Evolutionary conservation across 2,113 vertebrate species (phyloP).

Genomic region (Apistogramma diplotaenia): DNA sequence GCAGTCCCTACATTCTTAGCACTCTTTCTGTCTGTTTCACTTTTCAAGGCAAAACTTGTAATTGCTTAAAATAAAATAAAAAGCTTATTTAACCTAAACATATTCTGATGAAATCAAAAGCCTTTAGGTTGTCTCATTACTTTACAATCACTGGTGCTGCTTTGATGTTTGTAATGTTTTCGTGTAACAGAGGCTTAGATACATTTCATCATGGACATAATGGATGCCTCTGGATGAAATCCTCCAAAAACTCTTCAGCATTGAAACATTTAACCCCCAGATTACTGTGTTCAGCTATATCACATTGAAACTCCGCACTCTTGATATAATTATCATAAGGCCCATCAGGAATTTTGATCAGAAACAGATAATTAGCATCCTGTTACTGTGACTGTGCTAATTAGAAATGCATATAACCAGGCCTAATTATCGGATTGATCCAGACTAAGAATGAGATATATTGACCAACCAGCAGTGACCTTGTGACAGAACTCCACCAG

Average conservation of each 20-base stretch:
- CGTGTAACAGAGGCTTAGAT: neutral
- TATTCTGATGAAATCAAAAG: neutral
- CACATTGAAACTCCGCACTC: neutral
- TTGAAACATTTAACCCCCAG: neutral
- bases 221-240: neutral
- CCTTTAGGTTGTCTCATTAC: neutral
- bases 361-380: neutral
- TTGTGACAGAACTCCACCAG: slow-evolving; percentile 29
- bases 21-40: neutral
- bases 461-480: slow-evolving; percentile 45
- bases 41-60: neutral
- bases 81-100: neutral
- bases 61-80: neutral
- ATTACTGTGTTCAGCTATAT: neutral
- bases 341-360: neutral
- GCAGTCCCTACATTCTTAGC: neutral
- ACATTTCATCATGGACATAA: neutral
- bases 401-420: slow-evolving; percentile 1
- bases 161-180: neutral
- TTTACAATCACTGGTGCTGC: neutral
- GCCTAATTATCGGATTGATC: slow-evolving; percentile 56
- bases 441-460: slow-evolving; percentile 12
- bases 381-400: slow-evolving; percentile 8
- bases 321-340: neutral
- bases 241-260: neutral